Base-by-base conservation (phyloP, 2,888 invertebrate species). In the Papilio demoleus region DNA sequence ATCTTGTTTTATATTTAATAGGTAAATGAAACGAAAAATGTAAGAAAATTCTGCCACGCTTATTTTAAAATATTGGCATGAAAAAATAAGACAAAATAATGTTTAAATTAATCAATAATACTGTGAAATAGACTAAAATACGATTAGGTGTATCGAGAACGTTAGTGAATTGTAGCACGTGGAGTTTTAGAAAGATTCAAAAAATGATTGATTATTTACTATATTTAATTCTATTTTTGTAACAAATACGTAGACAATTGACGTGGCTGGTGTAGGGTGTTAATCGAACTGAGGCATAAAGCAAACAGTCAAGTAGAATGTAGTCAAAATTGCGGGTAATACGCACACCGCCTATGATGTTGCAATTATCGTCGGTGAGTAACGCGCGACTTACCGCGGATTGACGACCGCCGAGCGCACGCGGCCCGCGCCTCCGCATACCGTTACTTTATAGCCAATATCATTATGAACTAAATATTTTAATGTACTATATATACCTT, bases 301-400 rank as follows among this genome's bases (percentile, higher is more conserved):
- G 53, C 53, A 31, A 31, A 56, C 53, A 31, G 11, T 47, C 47
- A 22, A 19, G 53, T 53, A n/a, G 27, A 53, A 27, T 62, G 17
- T 24, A 62, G 31, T 62, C 31, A 34, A 62, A 53, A 19, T 53
- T 40, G 38, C 65, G 50, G 47, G 24, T 62, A 62, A 62, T 62
- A 27, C 65, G 53, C 64, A 17, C 65, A 31, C 31, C 19, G 47
- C 19, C 47, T 62, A 34, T 61, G 61, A 42, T 12, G 45, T 62
- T 34, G 62, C 19, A 62, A 62, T 62, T 62, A 62, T 19, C 31
- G 31, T 47, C 47, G 62, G 45, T 62, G 62, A 62, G 62, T 62
- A 56, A 56, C 53, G 53, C 31, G n/a, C 53, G 53, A 47, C 22
- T 27, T 56, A 31, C 27, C 31, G 14, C 6, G 27, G 27, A 8